Conservation (phyloP, 2,888 invertebrate species). For the Allacma fusca region DNA sequence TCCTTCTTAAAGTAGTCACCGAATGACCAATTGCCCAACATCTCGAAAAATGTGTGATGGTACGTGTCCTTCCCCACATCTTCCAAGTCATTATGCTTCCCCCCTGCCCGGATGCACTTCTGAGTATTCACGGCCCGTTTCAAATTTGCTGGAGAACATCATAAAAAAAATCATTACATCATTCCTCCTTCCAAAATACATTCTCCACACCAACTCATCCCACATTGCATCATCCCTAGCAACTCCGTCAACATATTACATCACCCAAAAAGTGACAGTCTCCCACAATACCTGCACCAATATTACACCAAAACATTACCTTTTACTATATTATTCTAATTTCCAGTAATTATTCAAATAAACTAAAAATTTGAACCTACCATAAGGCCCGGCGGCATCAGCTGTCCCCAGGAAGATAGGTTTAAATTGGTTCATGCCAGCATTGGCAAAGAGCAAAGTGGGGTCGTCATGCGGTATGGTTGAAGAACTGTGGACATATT, state of each 20-base stretch:
- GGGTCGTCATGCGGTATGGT: constrained; percentile 98
- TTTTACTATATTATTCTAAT: too few relatives aligned
- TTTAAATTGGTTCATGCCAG: constrained; percentile 98
- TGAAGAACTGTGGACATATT: constrained; percentile 96
- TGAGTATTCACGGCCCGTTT: constrained; percentile 92
- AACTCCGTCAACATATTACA: too few relatives aligned
- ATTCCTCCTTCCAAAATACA: too few relatives aligned
- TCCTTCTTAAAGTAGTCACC: constrained; percentile 99
- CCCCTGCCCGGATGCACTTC: constrained; percentile 98
- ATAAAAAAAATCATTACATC: constrained; percentile 63
- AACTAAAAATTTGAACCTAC: too few relatives aligned
- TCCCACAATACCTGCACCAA: too few relatives aligned
- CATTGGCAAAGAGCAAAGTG: constrained; percentile 96
- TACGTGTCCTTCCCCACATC: constrained; percentile 99
- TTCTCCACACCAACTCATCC: too few relatives aligned
- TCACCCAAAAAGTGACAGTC: too few relatives aligned
- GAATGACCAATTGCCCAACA: constrained; percentile 99
- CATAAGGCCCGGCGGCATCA: constrained; percentile 79
- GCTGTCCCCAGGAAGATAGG: constrained; percentile 96
- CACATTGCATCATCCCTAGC: too few relatives aligned
- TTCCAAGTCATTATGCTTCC: constrained; percentile 99
- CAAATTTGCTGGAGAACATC: constrained; percentile 70
- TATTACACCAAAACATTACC: too few relatives aligned
- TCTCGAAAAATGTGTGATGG: constrained; percentile 99
- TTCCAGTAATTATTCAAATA: too few relatives aligned